A percentile compares a stretch with the other conserved stretches of the same genome.
phyloP scores from a whole-genome alignment of 2,113 vertebrate species.

The Talpa occidentalis region DNA sequence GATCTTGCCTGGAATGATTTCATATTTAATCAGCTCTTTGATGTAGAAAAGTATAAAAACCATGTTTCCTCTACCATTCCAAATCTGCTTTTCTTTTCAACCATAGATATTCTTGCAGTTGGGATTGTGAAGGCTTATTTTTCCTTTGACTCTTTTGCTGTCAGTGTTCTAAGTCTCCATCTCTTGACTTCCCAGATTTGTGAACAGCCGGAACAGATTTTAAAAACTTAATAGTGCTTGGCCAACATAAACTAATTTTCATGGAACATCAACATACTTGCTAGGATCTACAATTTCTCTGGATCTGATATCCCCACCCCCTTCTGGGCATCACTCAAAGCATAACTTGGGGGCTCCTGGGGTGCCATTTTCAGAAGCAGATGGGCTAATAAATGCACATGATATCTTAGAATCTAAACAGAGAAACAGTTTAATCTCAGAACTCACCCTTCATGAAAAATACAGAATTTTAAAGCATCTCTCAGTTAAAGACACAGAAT shows the following conservation, averaged over 20 bases:
- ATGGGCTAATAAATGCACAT: constrained; percentile 29
- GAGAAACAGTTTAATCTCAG: constrained; percentile 53
- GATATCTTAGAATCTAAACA: constrained; percentile 41
- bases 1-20: constrained; percentile 33
- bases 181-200: constrained; percentile 26
- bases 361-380: constrained; percentile 16
- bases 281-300: background rate
- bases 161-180: background rate
- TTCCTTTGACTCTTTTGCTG: background rate
- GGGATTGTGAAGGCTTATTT: background rate
- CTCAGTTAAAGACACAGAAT: background rate
- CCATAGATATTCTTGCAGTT: background rate
- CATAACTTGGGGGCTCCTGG: background rate
- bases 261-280: constrained; percentile 5
- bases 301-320: constrained; percentile 15
- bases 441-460: background rate
- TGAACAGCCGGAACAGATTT: constrained; percentile 1
- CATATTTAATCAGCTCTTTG: background rate
- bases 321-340: constrained; percentile 41
- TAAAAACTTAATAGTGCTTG: constrained; percentile 47
- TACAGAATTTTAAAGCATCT: constrained; percentile 19
- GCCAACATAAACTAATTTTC: constrained; percentile 59
- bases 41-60: constrained; percentile 15
- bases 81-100: background rate
- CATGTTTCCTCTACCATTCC: background rate